Conservation (phyloP, 2,797 vertebrate species). For the Sandelia bainsii region DNA sequence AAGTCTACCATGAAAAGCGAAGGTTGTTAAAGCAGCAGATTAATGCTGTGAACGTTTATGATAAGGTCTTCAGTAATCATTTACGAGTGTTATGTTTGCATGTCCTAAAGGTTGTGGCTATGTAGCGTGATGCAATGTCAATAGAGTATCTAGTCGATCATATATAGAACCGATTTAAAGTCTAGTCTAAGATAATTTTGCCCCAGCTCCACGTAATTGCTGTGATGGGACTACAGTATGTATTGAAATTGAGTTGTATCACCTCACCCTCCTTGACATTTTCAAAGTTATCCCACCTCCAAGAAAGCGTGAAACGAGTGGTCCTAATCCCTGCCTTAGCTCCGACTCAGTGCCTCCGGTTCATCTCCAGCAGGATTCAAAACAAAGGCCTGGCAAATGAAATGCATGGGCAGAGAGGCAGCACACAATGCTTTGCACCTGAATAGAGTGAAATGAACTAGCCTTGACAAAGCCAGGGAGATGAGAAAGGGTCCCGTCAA, state of each 20-base stretch:
- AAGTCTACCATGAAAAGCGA: background rate
- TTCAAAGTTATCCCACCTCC: conserved; percentile 74
- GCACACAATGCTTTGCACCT: conserved; percentile 73
- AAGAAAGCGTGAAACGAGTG: conserved; percentile 72
- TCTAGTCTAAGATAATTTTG: background rate
- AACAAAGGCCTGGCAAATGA: conserved; percentile 80
- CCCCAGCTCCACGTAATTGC: background rate
- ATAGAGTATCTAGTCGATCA: conserved; percentile 8
- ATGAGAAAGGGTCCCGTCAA: conserved; percentile 73
- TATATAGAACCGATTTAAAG: conserved; percentile 3
- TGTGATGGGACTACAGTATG: conserved; percentile 30
- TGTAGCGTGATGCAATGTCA: background rate
- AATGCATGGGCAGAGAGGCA: conserved; percentile 74
- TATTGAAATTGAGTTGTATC: conserved; percentile 66
- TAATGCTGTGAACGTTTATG: conserved; percentile 8
- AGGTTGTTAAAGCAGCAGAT: conserved; percentile 28
- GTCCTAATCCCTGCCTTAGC: conserved; percentile 77
- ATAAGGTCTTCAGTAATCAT: conserved; percentile 7
- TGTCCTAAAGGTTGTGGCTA: conserved; percentile 4
- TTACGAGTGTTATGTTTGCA: background rate
- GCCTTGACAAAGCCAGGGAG: conserved; percentile 71
- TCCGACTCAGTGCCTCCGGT: conserved; percentile 74
- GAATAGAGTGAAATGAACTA: conserved; percentile 79
- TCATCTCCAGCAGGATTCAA: conserved; percentile 74
- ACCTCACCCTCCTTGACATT: conserved; percentile 67